Evolutionary conservation across 1,140 invertebrate genomes (phyloP).

Genomic region (Eueides isabella): DNA sequence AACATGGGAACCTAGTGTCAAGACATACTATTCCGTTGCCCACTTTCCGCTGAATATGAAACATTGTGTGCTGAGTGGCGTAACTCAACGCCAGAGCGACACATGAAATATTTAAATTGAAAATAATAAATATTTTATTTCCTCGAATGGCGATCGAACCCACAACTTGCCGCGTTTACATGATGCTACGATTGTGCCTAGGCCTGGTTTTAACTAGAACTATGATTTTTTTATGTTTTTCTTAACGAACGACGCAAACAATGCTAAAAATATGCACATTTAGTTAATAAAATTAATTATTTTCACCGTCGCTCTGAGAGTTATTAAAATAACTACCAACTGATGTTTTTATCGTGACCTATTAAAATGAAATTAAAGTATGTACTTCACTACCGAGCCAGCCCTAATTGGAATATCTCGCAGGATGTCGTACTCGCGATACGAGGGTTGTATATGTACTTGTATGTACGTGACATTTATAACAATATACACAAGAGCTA

Average conservation of each 20-base stretch:
- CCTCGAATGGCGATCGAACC: too few relatives aligned
- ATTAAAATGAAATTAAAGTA: constrained; percentile 31
- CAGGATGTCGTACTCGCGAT: constrained; percentile 58
- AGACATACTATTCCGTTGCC: too few relatives aligned
- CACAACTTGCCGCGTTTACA: too few relatives aligned
- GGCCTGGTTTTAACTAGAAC: too few relatives aligned
- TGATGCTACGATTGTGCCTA: too few relatives aligned
- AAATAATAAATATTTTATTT: too few relatives aligned
- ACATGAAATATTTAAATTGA: too few relatives aligned
- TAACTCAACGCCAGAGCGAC: too few relatives aligned
- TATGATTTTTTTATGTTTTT: too few relatives aligned
- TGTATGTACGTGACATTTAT: constrained; percentile 19
- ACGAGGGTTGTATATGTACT: constrained; percentile 57
- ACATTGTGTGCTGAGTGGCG: too few relatives aligned
- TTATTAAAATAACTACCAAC: constrained; percentile 1
- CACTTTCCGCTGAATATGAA: too few relatives aligned
- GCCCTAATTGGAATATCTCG: constrained; percentile 52
- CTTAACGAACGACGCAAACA: not conserved
- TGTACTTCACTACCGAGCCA: constrained; percentile 29
- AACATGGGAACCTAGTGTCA: too few relatives aligned
- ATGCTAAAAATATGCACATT: not conserved
- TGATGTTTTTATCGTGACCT: constrained; percentile 16
- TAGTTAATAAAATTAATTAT: not conserved
- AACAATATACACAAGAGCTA: constrained; percentile 5
- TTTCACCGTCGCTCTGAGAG: not conserved